Evolutionary conservation across 2,888 invertebrate species (phyloP).

Genomic region (Actias luna): DNA sequence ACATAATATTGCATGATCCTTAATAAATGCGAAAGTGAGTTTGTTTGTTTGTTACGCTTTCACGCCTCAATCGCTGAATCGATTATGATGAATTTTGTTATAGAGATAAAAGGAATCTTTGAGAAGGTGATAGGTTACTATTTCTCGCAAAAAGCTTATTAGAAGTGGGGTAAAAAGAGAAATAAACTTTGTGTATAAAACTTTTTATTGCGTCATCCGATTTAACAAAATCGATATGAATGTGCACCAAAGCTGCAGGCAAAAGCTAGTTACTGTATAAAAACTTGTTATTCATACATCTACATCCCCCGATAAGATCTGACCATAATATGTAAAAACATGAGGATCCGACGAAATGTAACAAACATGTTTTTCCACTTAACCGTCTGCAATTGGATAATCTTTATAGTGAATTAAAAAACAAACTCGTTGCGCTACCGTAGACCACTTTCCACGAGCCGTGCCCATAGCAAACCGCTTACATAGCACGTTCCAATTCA

Average conservation of each 20-base stretch:
- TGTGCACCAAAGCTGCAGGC: too few species aligned
- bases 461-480: constrained; percentile 44
- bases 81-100: too few species aligned
- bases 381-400: constrained; percentile 33
- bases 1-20: not conserved
- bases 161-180: too few species aligned
- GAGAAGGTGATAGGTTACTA: too few species aligned
- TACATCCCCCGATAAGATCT: not conserved
- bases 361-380: not conserved
- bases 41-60: too few species aligned
- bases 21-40: too few species aligned
- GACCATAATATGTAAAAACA: not conserved
- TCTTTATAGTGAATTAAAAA: constrained; percentile 55
- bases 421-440: constrained; percentile 48
- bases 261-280: not conserved
- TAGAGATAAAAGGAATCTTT: too few species aligned
- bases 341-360: constrained; percentile 1
- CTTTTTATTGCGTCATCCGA: too few species aligned
- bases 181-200: too few species aligned
- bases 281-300: not conserved
- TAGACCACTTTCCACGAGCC: constrained; percentile 54
- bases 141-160: too few species aligned
- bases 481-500: constrained; percentile 45
- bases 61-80: too few species aligned
- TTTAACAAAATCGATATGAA: too few species aligned